phyloP scores from a whole-genome alignment of 23 tunicate genomes.

The Clavelina lepadiformis region DNA sequence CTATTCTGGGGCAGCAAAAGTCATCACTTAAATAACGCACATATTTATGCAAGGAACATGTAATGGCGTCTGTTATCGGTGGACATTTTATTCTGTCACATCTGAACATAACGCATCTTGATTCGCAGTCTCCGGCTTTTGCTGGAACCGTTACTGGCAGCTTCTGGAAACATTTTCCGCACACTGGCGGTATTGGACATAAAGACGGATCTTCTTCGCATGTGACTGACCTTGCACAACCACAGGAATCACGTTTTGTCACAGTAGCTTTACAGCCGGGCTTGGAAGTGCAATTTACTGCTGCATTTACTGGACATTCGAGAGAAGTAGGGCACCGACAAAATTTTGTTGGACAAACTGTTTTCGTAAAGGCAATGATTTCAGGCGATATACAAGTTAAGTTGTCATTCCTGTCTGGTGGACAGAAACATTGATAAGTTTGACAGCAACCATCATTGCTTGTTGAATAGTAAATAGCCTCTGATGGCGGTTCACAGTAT shows the following conservation, averaged over 20 bases:
- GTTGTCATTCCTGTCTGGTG: slow-evolving; percentile 21
- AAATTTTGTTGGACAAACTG: slow-evolving; percentile 15
- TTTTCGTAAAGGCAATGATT: neutral
- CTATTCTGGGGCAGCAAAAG: slow-evolving; percentile 14
- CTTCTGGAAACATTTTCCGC: slow-evolving; percentile 16
- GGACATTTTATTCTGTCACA: slow-evolving; percentile 17
- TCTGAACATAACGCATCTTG: slow-evolving; percentile 12
- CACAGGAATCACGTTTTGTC: slow-evolving; percentile 33
- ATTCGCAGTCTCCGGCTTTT: slow-evolving; percentile 28
- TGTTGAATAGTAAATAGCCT: too few species aligned
- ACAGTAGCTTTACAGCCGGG: slow-evolving; percentile 41
- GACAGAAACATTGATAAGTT: too few species aligned
- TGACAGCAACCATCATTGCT: too few species aligned
- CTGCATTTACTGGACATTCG: slow-evolving; percentile 29
- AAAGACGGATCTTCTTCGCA: slow-evolving; percentile 17
- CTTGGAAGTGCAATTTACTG: slow-evolving; percentile 17
- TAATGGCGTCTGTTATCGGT: neutral
- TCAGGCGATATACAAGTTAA: slow-evolving; percentile 15
- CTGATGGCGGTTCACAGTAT: slow-evolving; percentile 9
- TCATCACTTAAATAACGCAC: slow-evolving; percentile 5
- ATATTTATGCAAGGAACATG: slow-evolving; percentile 5
- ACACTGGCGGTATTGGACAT: slow-evolving; percentile 12
- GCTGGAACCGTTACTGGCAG: neutral
- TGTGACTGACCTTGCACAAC: slow-evolving; percentile 7
- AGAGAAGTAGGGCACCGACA: slow-evolving; percentile 30